phyloP scores from a whole-genome alignment of 2,888 invertebrate species.

The Ephialtes manifestator region DNA sequence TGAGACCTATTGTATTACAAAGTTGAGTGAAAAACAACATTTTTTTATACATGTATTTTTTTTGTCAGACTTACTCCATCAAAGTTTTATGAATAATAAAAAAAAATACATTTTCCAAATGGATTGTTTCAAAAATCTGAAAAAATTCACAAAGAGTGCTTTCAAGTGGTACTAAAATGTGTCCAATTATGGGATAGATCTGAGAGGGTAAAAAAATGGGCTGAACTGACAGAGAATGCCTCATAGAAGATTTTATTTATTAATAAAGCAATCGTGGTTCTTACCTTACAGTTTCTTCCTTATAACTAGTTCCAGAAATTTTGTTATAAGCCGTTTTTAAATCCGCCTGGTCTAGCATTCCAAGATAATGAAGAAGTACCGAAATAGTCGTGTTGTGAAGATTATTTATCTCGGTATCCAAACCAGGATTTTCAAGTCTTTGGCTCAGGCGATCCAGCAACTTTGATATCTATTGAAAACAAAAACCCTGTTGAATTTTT shows the following conservation, averaged over 20 bases:
- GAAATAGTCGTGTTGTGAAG: constrained; percentile 86
- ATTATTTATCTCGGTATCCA: constrained; percentile 82
- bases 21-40: too few relatives aligned
- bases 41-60: too few relatives aligned
- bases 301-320: constrained; percentile 90
- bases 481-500: neutral
- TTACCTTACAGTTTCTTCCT: constrained; percentile 90
- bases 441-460: constrained; percentile 83
- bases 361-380: constrained; percentile 84
- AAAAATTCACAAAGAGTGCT: too few relatives aligned
- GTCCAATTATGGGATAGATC: too few relatives aligned
- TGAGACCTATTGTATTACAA: too few relatives aligned
- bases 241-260: neutral
- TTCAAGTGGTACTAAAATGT: too few relatives aligned
- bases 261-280: neutral
- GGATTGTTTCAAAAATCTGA: too few relatives aligned
- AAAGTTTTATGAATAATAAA: too few relatives aligned
- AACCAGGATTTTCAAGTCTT: constrained; percentile 82
- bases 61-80: too few relatives aligned
- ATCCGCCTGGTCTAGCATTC: constrained; percentile 83
- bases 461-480: constrained; percentile 76
- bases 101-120: too few relatives aligned
- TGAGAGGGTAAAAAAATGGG: too few relatives aligned
- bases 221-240: too few relatives aligned
- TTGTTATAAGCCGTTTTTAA: constrained; percentile 83